A percentile compares a stretch with the other conserved stretches of the same genome.
Conservation (phyloP, 2,113 vertebrate species). For the Salvelinus alpinus region DNA sequence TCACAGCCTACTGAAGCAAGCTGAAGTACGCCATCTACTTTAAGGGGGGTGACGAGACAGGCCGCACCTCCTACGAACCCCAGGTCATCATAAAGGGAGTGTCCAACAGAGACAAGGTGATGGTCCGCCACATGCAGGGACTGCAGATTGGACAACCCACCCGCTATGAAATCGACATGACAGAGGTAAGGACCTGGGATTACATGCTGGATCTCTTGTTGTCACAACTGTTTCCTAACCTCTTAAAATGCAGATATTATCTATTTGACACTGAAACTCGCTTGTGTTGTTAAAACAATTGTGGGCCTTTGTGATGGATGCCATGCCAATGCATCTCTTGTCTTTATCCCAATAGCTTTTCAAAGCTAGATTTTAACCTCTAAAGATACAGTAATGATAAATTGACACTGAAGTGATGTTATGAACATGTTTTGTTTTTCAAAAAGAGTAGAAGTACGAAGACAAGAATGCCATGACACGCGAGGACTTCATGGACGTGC, state of each 20-base stretch:
- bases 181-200: slow-evolving; percentile 80
- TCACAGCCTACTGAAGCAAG: slow-evolving; percentile 90
- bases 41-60: slow-evolving; percentile 92
- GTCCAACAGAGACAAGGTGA: slow-evolving; percentile 75
- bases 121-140: slow-evolving; percentile 81
- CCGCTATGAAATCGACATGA: slow-evolving; percentile 94
- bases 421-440: slow-evolving; percentile 21
- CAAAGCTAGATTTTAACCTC: too few species aligned
- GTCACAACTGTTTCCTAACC: too few species aligned
- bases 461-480: slow-evolving; percentile 81
- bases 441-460: slow-evolving; percentile 91
- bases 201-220: too few species aligned
- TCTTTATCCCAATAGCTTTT: too few species aligned
- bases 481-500: slow-evolving; percentile 88
- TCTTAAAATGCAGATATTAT: too few species aligned
- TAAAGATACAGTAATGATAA: too few species aligned
- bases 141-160: slow-evolving; percentile 93
- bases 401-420: too few species aligned
- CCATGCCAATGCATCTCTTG: too few species aligned
- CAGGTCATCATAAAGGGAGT: slow-evolving; percentile 93
- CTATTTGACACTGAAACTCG: too few species aligned
- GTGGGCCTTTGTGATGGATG: too few species aligned
- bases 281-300: too few species aligned
- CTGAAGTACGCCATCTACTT: slow-evolving; percentile 94
- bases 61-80: slow-evolving; percentile 88